Conservation (phyloP, 2,888 invertebrate species). For the Adelognathus sp. region DNA sequence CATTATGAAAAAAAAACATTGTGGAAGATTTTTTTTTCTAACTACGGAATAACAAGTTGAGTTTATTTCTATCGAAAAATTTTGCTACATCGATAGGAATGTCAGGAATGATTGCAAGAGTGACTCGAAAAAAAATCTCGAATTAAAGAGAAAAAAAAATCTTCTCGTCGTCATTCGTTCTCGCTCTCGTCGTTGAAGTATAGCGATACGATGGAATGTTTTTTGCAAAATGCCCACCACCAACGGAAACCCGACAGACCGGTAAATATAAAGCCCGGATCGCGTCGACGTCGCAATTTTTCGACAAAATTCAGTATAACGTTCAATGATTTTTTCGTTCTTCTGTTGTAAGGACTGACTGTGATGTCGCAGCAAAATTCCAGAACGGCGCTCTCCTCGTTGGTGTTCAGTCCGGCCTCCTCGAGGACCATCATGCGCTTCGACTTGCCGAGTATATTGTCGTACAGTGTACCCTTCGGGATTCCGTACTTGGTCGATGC, state of each 20-base stretch:
- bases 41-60: background rate
- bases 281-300: slow-evolving; percentile 83
- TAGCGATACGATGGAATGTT: slow-evolving; percentile 88
- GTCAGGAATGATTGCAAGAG: background rate
- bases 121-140: background rate
- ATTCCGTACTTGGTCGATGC: slow-evolving; percentile 88
- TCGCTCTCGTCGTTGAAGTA: slow-evolving; percentile 82
- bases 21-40: background rate
- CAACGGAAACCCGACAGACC: slow-evolving; percentile 89
- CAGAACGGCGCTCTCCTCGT: slow-evolving; percentile 86
- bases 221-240: slow-evolving; percentile 93
- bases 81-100: background rate
- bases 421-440: slow-evolving; percentile 89
- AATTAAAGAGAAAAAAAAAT: background rate
- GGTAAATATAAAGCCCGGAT: slow-evolving; percentile 86
- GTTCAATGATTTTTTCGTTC: slow-evolving; percentile 87
- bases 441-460: slow-evolving; percentile 89
- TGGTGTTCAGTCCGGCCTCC: slow-evolving; percentile 84
- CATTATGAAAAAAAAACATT: background rate
- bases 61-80: background rate
- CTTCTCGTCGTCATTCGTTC: slow-evolving; percentile 71
- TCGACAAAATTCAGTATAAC: slow-evolving; percentile 87
- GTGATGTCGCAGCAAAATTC: slow-evolving; percentile 89
- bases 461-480: slow-evolving; percentile 90
- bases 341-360: slow-evolving; percentile 87